Conservation (phyloP, 1,140 invertebrate genomes). For the Drosophila sp. region DNA sequence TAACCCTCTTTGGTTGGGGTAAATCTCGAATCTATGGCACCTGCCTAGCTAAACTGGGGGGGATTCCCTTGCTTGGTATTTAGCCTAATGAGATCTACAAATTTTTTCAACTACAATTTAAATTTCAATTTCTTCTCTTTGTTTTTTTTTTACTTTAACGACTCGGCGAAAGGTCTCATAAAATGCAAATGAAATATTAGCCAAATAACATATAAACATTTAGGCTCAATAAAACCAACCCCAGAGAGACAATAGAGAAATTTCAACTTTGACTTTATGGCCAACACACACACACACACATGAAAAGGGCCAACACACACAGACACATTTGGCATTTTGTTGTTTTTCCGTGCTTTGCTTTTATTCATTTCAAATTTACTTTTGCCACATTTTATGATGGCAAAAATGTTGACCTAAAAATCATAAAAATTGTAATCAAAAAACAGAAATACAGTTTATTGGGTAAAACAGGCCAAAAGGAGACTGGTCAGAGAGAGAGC, state of each 20-base stretch:
- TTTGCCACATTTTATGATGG: constrained; percentile 75
- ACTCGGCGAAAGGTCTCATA: constrained; percentile 51
- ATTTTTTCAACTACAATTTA: constrained; percentile 18
- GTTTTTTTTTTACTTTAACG: constrained; percentile 2
- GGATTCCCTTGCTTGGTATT: constrained; percentile 34
- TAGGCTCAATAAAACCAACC: constrained; percentile 33
- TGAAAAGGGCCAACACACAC: constrained; percentile 33
- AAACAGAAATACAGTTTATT: constrained; percentile 68
- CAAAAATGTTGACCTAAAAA: constrained; percentile 83
- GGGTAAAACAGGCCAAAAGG: constrained; percentile 22
- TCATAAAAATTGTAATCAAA: constrained; percentile 81
- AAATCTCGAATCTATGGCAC: constrained; percentile 70
- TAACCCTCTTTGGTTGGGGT: constrained; percentile 19
- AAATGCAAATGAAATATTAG: constrained; percentile 64
- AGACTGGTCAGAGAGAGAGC: constrained; percentile 22
- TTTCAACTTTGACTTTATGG: constrained; percentile 33
- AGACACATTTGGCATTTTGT: constrained; percentile 62
- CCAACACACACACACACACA: constrained; percentile 42
- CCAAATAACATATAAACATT: constrained; percentile 57
- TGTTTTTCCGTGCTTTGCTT: constrained; percentile 35
- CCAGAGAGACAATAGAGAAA: constrained; percentile 38
- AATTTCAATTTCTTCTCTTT: constrained; percentile 54
- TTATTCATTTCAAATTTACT: constrained; percentile 81
- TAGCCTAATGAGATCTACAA: constrained; percentile 53
- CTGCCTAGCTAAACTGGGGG: constrained; percentile 50